A percentile compares a stretch with the other conserved stretches of the same genome.
These are phyloP conservation scores for Agapornis roseicollis DNA, from an alignment of 2,113 vertebrate species.

Conservation along the genomic window DNA sequence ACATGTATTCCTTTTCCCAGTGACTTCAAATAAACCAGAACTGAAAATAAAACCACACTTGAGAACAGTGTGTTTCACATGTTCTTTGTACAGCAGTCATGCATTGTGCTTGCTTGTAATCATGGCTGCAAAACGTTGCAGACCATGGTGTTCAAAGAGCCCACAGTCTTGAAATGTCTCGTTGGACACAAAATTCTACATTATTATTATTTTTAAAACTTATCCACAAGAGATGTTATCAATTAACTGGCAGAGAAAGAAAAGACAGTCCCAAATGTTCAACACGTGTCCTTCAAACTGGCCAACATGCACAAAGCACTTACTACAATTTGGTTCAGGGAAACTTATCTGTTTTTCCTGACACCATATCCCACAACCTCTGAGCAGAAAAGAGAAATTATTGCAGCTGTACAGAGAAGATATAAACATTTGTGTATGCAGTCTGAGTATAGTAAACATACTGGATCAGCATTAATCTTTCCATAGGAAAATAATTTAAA, in stretches of 20 bases:
- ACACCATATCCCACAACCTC: not conserved
- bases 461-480: not conserved
- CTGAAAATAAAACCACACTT: not conserved
- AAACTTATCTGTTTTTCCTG: not conserved
- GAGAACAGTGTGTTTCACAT: not conserved
- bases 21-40: not conserved
- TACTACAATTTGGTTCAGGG: not conserved
- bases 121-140: not conserved
- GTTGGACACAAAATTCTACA: not conserved
- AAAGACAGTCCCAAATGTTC: not conserved
- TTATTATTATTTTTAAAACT: not conserved
- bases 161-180: not conserved
- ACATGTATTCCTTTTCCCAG: not conserved
- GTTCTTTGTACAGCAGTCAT: not conserved
- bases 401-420: not conserved
- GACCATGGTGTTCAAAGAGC: not conserved
- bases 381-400: not conserved
- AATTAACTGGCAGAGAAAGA: not conserved
- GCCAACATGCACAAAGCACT: not conserved
- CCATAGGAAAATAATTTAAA: not conserved
- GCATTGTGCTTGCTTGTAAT: not conserved
- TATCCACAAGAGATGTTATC: not conserved
- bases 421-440: not conserved
- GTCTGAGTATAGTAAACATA: not conserved
- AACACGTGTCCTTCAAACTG: not conserved